Conservation (phyloP, 2,888 invertebrate species). For the Pyrocoelia pectoralis region DNA sequence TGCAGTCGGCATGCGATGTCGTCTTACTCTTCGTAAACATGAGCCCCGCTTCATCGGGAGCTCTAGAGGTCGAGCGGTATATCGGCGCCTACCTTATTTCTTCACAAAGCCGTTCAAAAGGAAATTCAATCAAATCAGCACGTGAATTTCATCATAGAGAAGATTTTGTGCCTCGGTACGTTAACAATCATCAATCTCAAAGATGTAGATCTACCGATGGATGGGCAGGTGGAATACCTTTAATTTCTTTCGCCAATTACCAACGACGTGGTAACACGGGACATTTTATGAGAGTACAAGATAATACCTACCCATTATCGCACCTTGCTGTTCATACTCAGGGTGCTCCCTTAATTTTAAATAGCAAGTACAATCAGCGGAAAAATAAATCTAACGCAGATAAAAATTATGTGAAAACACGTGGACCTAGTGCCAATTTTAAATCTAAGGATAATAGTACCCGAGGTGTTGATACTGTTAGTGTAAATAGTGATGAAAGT, state of each 20-base stretch:
- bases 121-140: slow-evolving; percentile 47
- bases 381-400: slow-evolving; percentile 48
- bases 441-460: slow-evolving; percentile 36
- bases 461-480: slow-evolving; percentile 66
- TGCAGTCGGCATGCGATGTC: slow-evolving; percentile 54
- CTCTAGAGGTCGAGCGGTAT: slow-evolving; percentile 69
- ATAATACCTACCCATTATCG: slow-evolving; percentile 66
- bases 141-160: slow-evolving; percentile 52
- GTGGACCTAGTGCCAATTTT: slow-evolving; percentile 32
- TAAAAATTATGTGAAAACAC: slow-evolving; percentile 18
- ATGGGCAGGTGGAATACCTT: slow-evolving; percentile 80
- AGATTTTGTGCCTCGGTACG: slow-evolving; percentile 61
- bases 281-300: slow-evolving; percentile 35
- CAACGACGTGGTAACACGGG: slow-evolving; percentile 23
- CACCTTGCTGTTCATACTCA: slow-evolving; percentile 84
- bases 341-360: slow-evolving; percentile 83
- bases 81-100: slow-evolving; percentile 70
- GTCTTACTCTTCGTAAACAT: slow-evolving; percentile 60
- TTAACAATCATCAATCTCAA: slow-evolving; percentile 53
- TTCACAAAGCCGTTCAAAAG: slow-evolving; percentile 57
- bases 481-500: slow-evolving; percentile 81
- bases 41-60: slow-evolving; percentile 76
- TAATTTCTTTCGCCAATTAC: slow-evolving; percentile 77
- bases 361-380: slow-evolving; percentile 66
- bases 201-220: slow-evolving; percentile 65